These are phyloP conservation scores for Oxygymnocypris stewartii DNA, from an alignment of 2,113 vertebrate genomes.

Conservation along the genomic window DNA sequence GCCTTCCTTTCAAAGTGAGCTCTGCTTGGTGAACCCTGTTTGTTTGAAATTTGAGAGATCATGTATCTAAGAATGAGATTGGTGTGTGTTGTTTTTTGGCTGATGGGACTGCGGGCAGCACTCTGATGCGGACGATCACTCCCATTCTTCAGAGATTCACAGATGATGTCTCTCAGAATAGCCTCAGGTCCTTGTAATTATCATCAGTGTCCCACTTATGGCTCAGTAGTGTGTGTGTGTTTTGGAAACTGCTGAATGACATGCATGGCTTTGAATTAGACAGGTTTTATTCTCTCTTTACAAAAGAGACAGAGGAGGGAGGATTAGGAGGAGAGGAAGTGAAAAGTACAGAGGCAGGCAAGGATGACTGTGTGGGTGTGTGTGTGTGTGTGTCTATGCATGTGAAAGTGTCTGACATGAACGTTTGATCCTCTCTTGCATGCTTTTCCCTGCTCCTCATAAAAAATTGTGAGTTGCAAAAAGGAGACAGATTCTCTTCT, in stretches of 20 bases:
- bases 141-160: conserved; percentile 3
- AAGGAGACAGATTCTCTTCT: not conserved
- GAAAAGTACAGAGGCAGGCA: not conserved
- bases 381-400: no score
- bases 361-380: not conserved
- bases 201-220: conserved; percentile 22
- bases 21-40: not conserved
- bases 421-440: conserved; percentile 5
- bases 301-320: conserved; percentile 15
- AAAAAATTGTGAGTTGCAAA: conserved; percentile 16
- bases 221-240: conserved; percentile 1
- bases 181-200: conserved; percentile 29
- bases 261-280: conserved; percentile 28
- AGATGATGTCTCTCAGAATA: conserved; percentile 18
- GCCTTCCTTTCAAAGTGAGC: not conserved
- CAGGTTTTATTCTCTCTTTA: conserved; percentile 19
- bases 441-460: conserved; percentile 17
- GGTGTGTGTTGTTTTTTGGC: not conserved
- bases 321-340: not conserved
- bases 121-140: not conserved
- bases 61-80: not conserved
- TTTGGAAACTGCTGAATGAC: not conserved
- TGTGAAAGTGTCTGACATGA: conserved; percentile 18
- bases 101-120: not conserved
- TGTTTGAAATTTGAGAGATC: not conserved